phyloP scores from a whole-genome alignment of 2,797 vertebrate genomes.

The Oryzias sinensis region DNA sequence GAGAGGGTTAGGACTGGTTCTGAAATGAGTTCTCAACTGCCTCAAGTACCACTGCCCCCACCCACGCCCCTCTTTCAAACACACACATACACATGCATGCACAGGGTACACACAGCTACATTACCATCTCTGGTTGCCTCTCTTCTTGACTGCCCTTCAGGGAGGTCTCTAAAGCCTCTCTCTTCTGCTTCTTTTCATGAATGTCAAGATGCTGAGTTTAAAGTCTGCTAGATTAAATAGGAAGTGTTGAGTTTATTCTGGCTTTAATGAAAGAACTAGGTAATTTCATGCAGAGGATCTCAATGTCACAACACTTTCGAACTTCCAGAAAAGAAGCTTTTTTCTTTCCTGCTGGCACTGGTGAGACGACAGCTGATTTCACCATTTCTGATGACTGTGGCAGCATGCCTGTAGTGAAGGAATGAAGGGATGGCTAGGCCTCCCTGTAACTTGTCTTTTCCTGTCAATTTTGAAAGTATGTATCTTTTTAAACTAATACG shows the following conservation, averaged over 20 bases:
- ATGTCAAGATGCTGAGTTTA: conserved; percentile 81
- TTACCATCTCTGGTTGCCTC: conserved; percentile 70
- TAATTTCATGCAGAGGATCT: conserved; percentile 72
- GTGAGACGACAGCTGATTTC: conserved; percentile 33
- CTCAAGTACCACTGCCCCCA: conserved; percentile 61
- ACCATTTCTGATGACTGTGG: conserved; percentile 31
- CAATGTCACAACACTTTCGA: conserved; percentile 59
- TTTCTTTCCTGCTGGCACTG: conserved; percentile 26
- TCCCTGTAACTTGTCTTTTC: too few relatives aligned
- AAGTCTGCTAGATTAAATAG: conserved; percentile 79
- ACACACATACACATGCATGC: background rate
- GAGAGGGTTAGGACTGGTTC: conserved; percentile 68
- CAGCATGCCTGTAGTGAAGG: conserved; percentile 18
- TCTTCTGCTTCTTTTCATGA: conserved; percentile 75
- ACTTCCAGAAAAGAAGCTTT: conserved; percentile 31
- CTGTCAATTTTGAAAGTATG: too few relatives aligned
- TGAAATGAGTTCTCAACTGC: conserved; percentile 72
- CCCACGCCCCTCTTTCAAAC: conserved; percentile 6
- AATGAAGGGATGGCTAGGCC: background rate
- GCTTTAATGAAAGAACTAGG: conserved; percentile 72
- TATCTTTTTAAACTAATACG: too few relatives aligned
- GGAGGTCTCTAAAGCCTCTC: conserved; percentile 74
- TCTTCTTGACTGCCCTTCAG: conserved; percentile 75
- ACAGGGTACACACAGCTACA: conserved; percentile 41
- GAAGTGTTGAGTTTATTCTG: conserved; percentile 73